phyloP scores from a whole-genome alignment of 2,888 invertebrate species.

The Calameuta idolon region DNA sequence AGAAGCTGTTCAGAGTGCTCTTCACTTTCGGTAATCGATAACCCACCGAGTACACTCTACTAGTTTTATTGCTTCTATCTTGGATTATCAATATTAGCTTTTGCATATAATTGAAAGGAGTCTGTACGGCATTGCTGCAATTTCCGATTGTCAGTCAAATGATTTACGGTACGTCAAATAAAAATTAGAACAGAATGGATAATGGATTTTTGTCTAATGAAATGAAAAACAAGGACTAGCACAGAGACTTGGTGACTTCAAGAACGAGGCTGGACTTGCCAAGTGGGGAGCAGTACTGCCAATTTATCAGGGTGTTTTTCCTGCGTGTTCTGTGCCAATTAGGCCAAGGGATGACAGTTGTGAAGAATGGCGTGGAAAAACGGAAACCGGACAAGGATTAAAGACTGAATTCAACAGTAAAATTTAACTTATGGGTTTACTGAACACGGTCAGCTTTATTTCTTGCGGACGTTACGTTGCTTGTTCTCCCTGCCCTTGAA shows the following conservation, averaged over 20 bases:
- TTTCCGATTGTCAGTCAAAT: not conserved
- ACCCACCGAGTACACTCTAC: not conserved
- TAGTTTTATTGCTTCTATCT: not conserved
- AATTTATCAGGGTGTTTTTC: constrained; percentile 38
- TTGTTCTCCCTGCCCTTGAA: constrained; percentile 73
- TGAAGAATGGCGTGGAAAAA: constrained; percentile 22
- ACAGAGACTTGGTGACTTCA: not conserved
- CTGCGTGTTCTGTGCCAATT: constrained; percentile 45
- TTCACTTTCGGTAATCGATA: not conserved
- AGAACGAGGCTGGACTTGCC: constrained; percentile 22
- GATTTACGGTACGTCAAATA: not conserved
- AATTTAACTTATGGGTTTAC: not conserved
- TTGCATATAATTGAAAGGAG: not conserved
- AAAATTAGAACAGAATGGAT: not conserved
- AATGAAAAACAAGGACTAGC: not conserved
- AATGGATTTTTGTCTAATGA: not conserved
- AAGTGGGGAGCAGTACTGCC: constrained; percentile 31
- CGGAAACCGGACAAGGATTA: not conserved
- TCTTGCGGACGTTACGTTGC: constrained; percentile 63
- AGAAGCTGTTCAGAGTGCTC: not conserved
- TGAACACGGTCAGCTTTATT: constrained; percentile 31
- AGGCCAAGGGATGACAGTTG: constrained; percentile 46
- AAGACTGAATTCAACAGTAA: not conserved
- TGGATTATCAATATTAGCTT: not conserved
- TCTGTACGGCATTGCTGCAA: not conserved